Evolutionary conservation across 2,888 invertebrate species (phyloP).

Genomic region (Hyppa rectilinea): DNA sequence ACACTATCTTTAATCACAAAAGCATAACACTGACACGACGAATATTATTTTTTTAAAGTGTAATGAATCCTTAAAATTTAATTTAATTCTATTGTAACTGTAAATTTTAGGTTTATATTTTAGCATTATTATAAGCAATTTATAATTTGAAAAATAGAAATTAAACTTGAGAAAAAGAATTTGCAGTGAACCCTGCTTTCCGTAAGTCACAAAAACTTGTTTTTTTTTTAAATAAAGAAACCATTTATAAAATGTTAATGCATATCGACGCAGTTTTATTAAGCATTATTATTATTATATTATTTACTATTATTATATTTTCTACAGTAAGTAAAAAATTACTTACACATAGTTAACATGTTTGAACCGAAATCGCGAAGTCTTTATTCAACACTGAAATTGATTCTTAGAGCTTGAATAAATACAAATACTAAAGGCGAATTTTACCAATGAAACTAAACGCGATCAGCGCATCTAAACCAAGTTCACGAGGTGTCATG

Average conservation of each 20-base stretch:
- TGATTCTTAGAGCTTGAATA: slow-evolving; percentile 20
- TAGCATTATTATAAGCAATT: slow-evolving; percentile 21
- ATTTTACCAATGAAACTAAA: too few relatives aligned
- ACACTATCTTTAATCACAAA: slow-evolving; percentile 58
- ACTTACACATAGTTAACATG: slow-evolving; percentile 56
- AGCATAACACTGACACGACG: slow-evolving; percentile 61
- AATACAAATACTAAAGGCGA: background rate
- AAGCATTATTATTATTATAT: slow-evolving; percentile 41
- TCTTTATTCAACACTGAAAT: slow-evolving; percentile 28
- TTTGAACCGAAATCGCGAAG: slow-evolving; percentile 47
- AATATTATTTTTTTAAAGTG: slow-evolving; percentile 43
- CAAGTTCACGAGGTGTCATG: too few relatives aligned
- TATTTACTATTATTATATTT: slow-evolving; percentile 34
- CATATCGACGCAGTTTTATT: slow-evolving; percentile 36
- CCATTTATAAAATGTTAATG: slow-evolving; percentile 18
- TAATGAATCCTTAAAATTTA: slow-evolving; percentile 55
- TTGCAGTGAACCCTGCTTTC: slow-evolving; percentile 76
- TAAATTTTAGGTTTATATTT: slow-evolving; percentile 39
- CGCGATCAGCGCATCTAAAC: too few relatives aligned
- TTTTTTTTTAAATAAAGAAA: background rate
- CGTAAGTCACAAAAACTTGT: slow-evolving; percentile 58
- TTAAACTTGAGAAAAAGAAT: slow-evolving; percentile 38
- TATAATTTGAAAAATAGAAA: slow-evolving; percentile 21
- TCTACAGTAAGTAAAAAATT: slow-evolving; percentile 22
- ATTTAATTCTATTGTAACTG: slow-evolving; percentile 39